Percentiles rank a stretch among this genome's conserved stretches.
Evolutionary conservation across 2,113 vertebrate species (phyloP).

Genomic region (Plectropomus leopardus): DNA sequence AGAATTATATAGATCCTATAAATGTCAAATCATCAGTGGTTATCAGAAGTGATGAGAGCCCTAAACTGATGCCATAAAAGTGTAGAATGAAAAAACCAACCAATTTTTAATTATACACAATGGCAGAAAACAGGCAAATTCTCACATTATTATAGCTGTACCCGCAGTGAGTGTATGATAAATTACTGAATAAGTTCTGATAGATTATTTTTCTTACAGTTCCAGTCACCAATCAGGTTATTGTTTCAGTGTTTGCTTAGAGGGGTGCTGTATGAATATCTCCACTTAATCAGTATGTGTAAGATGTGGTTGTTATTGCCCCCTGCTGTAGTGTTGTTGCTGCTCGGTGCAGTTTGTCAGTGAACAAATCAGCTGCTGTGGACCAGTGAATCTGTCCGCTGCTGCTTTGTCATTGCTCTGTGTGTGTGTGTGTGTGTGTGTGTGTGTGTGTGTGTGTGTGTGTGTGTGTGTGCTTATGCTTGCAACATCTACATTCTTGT

Average conservation of each 20-base stretch:
- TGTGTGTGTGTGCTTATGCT: not conserved
- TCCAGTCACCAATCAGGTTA: not conserved
- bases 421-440: not conserved
- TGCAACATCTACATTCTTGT: constrained; percentile 36
- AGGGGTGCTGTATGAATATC: not conserved
- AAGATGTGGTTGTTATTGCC: constrained; percentile 22
- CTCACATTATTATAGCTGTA: not conserved
- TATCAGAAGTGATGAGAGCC: not conserved
- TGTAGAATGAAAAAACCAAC: not conserved
- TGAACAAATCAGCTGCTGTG: constrained; percentile 39
- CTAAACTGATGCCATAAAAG: not conserved
- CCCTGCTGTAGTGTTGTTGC: constrained; percentile 27
- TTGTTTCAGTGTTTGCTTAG: not conserved
- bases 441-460: constrained; percentile 17
- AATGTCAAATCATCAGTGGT: not conserved
- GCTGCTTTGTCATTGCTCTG: constrained; percentile 28
- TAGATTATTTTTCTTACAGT: not conserved
- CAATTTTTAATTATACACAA: not conserved
- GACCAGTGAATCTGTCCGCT: constrained; percentile 27
- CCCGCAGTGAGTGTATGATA: not conserved
- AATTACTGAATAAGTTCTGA: not conserved
- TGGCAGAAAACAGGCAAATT: not conserved
- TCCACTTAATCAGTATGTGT: constrained; percentile 14
- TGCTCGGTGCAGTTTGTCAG: constrained; percentile 40
- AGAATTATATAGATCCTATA: too few relatives aligned